Base-by-base conservation (phyloP, 1,140 invertebrate species). In the Drosophila littoralis region DNA sequence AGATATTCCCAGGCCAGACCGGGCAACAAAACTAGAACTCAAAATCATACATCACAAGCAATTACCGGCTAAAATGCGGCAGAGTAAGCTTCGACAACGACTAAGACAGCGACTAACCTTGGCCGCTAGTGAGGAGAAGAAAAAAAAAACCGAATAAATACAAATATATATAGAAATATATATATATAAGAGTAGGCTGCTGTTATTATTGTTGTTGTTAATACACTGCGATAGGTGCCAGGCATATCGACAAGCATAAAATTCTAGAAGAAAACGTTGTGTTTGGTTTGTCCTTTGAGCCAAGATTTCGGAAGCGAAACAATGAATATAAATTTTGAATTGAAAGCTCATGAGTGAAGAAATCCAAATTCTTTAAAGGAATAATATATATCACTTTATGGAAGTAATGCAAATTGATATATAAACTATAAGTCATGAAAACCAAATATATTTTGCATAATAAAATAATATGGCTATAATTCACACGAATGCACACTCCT, bases 1-100 rank as follows among this genome's bases (percentile, higher is more conserved):
- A 88, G 83, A 76, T 77, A 89, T 88, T 88, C 84, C 84, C 84
- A 88, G 80, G 84, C 82, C 71, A 89, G 80, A 84, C 82, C 74
- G 71, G 52, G 63, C 69, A 54, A 88, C 70, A 70, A 89, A 89
- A 89, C 84, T 89, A 89, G 84, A 89, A 89, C 84, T 89, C 80
- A 84, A 89, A 89, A 89, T 89, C 84, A 89, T 89, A 89, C 84
- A 89, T 89, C 84, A 89, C 84, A 89, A 89, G 84, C 84, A 89
- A 89, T 89, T 89, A 89, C 84, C 74, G 84, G 71, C 84, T 89
- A 89, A 89, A 89, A 89, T 89, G 80, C 84, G 68, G 77, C 75
- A 75, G 80, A 78, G 73, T 88, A 61, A 89, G 84, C 77, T 66
- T 73, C 77, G 60, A 69, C 77, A 73, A 45, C 58, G 65, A 61